Evolutionary conservation across 1,140 invertebrate genomes (phyloP).

Genomic region (Thereuonema tuberculata): DNA sequence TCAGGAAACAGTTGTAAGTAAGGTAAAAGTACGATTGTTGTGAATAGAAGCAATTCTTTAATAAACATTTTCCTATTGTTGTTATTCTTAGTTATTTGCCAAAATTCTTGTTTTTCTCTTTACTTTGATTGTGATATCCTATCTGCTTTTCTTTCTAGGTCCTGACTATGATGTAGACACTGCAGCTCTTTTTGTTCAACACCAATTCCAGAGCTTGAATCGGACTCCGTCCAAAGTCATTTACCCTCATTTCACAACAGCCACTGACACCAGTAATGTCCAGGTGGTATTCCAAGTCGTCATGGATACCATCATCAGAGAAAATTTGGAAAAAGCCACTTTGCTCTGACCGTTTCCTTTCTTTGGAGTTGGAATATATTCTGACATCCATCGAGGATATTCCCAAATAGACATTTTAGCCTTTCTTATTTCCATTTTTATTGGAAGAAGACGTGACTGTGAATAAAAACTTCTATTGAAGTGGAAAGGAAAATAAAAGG

Average conservation of each 20-base stretch:
- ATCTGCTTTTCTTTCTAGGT: conserved; percentile 34
- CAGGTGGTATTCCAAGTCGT: conserved; percentile 30
- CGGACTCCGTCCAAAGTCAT: conserved; percentile 42
- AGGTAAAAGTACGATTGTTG: too few relatives aligned
- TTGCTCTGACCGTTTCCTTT: conserved; percentile 18
- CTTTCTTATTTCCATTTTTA: too few relatives aligned
- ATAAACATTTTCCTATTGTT: too few relatives aligned
- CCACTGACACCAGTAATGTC: conserved; percentile 34
- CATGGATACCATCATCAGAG: conserved; percentile 26
- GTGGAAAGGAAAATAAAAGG: too few relatives aligned
- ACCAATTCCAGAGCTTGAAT: conserved; percentile 43
- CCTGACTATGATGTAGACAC: conserved; percentile 47
- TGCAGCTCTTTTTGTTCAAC: conserved; percentile 46
- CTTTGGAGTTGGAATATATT: background rate
- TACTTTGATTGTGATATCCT: too few relatives aligned
- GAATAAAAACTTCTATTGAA: too few relatives aligned
- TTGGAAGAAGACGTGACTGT: too few relatives aligned
- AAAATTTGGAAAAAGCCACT: conserved; percentile 25
- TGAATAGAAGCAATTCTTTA: too few relatives aligned
- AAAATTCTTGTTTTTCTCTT: too few relatives aligned
- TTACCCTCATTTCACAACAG: conserved; percentile 38
- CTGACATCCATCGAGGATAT: background rate
- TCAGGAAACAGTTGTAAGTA: too few relatives aligned
- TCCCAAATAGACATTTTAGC: too few relatives aligned
- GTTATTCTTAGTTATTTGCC: too few relatives aligned